phyloP scores from a whole-genome alignment of 2,113 vertebrate genomes.

The Lophotis ruficrista region DNA sequence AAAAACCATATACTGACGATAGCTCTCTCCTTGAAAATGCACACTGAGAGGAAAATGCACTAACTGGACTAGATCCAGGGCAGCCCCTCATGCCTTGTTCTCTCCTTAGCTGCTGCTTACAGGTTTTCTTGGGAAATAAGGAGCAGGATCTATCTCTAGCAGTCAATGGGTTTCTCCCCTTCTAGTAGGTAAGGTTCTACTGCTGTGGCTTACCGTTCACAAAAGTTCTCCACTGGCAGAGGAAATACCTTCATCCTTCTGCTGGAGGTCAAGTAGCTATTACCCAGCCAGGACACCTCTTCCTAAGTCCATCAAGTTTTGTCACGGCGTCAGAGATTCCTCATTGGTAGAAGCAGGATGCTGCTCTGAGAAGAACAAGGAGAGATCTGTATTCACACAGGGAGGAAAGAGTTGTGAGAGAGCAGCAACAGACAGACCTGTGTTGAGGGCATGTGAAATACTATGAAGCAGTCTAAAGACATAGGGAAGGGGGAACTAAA shows the following conservation, averaged over 20 bases:
- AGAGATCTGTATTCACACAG: neutral
- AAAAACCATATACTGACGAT: neutral
- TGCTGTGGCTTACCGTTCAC: neutral
- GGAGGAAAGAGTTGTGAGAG: neutral
- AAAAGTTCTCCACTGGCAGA: neutral
- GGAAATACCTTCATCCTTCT: neutral
- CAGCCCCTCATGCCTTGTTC: neutral
- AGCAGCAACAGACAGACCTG: neutral
- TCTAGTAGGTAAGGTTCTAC: neutral
- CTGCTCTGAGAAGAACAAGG: neutral
- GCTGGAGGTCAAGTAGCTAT: neutral
- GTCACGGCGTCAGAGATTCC: neutral
- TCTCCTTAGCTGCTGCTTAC: neutral
- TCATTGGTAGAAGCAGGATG: neutral
- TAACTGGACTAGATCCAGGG: neutral
- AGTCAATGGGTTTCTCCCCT: neutral
- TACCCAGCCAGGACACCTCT: neutral
- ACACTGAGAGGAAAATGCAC: neutral
- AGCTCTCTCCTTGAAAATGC: neutral
- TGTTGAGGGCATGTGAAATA: neutral
- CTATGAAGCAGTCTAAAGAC: neutral
- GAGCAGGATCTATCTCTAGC: neutral
- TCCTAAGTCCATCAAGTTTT: neutral
- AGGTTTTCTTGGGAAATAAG: neutral
- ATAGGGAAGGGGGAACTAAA: fast-evolving